Percentiles rank a stretch among this genome's conserved stretches.
These are phyloP conservation scores for Sebastes iracundus DNA, from an alignment of 2,797 vertebrate species.

Conservation along the genomic window DNA sequence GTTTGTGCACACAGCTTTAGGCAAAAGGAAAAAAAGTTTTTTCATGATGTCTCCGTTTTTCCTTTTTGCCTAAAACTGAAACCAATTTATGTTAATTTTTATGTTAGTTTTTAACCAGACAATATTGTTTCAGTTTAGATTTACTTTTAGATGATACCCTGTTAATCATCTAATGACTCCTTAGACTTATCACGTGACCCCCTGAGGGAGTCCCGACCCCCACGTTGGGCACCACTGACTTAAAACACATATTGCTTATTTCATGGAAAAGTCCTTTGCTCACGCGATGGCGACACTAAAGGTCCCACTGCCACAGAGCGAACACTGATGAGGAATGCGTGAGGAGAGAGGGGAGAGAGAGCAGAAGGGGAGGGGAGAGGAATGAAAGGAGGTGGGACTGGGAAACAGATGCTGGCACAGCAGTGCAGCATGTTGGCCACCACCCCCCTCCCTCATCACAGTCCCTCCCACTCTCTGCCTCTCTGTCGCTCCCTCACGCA, in stretches of 20 bases:
- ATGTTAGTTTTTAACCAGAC: too few relatives aligned
- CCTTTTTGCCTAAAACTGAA: too few relatives aligned
- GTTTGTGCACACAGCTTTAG: too few relatives aligned
- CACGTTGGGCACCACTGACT: neutral
- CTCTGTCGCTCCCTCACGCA: conserved; percentile 45
- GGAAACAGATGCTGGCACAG: conserved; percentile 58
- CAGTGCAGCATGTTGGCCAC: conserved; percentile 37
- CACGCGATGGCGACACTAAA: neutral
- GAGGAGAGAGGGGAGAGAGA: conserved; percentile 2
- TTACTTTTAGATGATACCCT: neutral
- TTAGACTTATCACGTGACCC: neutral
- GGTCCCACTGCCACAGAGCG: neutral
- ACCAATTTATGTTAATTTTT: too few relatives aligned
- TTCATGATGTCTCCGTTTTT: too few relatives aligned
- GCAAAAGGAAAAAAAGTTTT: too few relatives aligned
- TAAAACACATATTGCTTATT: neutral
- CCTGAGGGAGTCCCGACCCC: neutral
- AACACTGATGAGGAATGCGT: conserved; percentile 16
- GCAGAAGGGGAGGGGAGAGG: conserved; percentile 22
- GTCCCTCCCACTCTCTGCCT: conserved; percentile 48
- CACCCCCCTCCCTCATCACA: conserved; percentile 31
- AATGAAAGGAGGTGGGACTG: conserved; percentile 41
- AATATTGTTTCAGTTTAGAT: too few relatives aligned
- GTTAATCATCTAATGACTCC: neutral
- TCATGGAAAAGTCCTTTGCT: neutral